phyloP scores from a whole-genome alignment of 2,888 invertebrate genomes.

The Acanthococcus lagerstroemiae region DNA sequence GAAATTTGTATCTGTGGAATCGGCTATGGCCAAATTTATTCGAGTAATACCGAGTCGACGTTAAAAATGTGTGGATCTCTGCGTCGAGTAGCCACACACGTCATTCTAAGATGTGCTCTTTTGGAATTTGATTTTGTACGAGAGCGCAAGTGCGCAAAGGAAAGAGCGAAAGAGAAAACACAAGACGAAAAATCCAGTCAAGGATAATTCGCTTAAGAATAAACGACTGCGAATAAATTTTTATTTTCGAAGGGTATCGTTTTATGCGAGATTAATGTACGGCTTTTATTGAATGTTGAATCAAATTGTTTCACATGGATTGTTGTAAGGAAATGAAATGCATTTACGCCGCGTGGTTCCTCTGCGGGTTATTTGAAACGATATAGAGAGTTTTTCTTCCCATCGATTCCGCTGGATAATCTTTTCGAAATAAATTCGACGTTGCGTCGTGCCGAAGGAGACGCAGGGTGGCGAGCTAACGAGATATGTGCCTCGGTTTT shows the following conservation, averaged over 20 bases:
- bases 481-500: too few relatives aligned
- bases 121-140: too few relatives aligned
- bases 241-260: constrained; percentile 13
- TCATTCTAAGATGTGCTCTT: too few relatives aligned
- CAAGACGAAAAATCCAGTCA: background rate
- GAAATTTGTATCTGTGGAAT: too few relatives aligned
- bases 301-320: constrained; percentile 24
- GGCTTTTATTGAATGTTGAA: constrained; percentile 21
- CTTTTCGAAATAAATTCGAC: background rate
- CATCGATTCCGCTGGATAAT: constrained; percentile 4
- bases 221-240: constrained; percentile 21
- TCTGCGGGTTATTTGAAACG: constrained; percentile 21
- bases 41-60: too few relatives aligned
- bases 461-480: too few relatives aligned
- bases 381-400: constrained; percentile 2
- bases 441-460: too few relatives aligned
- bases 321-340: constrained; percentile 24
- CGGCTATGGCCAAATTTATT: too few relatives aligned
- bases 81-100: too few relatives aligned
- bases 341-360: constrained; percentile 27
- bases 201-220: background rate
- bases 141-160: too few relatives aligned
- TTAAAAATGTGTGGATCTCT: too few relatives aligned
- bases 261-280: constrained; percentile 28
- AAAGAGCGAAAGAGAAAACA: too few relatives aligned